A percentile compares a stretch with the other conserved stretches of the same genome.
These are phyloP conservation scores for Bagarius yarrelli DNA, from an alignment of 2,113 vertebrate species.

Conservation along the genomic window DNA sequence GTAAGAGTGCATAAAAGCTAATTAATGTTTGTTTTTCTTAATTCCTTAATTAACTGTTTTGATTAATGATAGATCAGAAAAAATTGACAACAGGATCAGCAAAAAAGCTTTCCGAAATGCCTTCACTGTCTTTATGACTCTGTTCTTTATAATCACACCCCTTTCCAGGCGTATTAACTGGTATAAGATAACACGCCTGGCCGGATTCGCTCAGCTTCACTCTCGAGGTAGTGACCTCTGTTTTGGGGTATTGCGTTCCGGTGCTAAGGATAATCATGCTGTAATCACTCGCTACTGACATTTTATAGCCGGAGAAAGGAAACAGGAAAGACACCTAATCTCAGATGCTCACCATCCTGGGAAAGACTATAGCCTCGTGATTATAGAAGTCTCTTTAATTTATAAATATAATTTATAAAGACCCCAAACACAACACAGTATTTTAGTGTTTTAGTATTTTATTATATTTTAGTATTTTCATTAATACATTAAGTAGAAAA, in stretches of 20 bases:
- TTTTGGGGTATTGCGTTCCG: slow-evolving; percentile 41
- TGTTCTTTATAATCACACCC: too few species aligned
- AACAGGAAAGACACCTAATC: slow-evolving; percentile 48
- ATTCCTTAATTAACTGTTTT: too few species aligned
- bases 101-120: too few species aligned
- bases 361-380: slow-evolving; percentile 40
- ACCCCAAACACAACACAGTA: too few species aligned
- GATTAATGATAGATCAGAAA: too few species aligned
- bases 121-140: too few species aligned
- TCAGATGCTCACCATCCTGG: slow-evolving; percentile 40
- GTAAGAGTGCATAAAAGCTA: slow-evolving; percentile 64
- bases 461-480: too few species aligned
- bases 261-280: slow-evolving; percentile 34
- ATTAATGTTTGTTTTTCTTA: too few species aligned
- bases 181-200: slow-evolving; percentile 11
- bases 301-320: slow-evolving; percentile 16
- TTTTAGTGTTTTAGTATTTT: too few species aligned
- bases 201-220: background rate
- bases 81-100: too few species aligned
- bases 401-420: too few species aligned
- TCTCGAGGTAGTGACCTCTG: slow-evolving; percentile 9
- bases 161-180: too few species aligned
- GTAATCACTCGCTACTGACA: slow-evolving; percentile 47
- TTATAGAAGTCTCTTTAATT: slow-evolving; percentile 30
- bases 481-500: background rate